Evolutionary conservation across 2,113 vertebrate genomes (phyloP), one percentile per base, ranked within the genome.

Genomic region (Myxocyprinus asiaticus): DNA sequence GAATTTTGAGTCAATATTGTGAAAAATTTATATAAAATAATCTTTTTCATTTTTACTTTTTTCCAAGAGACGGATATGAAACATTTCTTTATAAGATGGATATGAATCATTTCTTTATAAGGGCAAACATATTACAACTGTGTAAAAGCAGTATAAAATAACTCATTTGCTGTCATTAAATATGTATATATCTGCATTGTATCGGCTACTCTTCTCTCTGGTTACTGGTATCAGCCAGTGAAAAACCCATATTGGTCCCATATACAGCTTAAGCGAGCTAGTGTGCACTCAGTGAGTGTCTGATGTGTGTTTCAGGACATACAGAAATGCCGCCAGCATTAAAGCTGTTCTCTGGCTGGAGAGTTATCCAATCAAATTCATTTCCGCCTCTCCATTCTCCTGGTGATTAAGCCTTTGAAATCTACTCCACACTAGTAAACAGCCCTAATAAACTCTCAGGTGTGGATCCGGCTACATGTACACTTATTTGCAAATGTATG

Each of bases 271-370:
- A 33, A 33, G 56, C 22, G 48, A 62, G 76, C 15, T 50, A 33
- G 65, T 81, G 80, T 71, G 22, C 22, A 33, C 22, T 33, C 59
- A 78, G 50, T 65, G 68, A 63, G 72, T 1, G 22, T 33, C 22
- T 33, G 78, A 84, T 69, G 69, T 75, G 59, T 12, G 50, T 75
- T 84, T 65, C 58, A 72, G 78, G 64, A 77, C 63, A 64, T 9
- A 42, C 64, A 76, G 62, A 77, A 76, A 58, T 22, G 80, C 86
- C 77, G 78, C 69, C 68, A 85, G 84, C 70, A 76, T 68, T 78
- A 86, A 73, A 83, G 80, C 84, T 81, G 84, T 86, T 86, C 83
- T 90, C 82, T 85, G 81, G 73, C 45, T 53, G 51, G 62, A 70
- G 65, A 88, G 74, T 84, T 80, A 87, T 81, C 82, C 79, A 74